Evolutionary conservation across 2,797 vertebrate genomes (phyloP), one percentile per base, ranked within the genome.

Genomic region (Lithobates pipiens): DNA sequence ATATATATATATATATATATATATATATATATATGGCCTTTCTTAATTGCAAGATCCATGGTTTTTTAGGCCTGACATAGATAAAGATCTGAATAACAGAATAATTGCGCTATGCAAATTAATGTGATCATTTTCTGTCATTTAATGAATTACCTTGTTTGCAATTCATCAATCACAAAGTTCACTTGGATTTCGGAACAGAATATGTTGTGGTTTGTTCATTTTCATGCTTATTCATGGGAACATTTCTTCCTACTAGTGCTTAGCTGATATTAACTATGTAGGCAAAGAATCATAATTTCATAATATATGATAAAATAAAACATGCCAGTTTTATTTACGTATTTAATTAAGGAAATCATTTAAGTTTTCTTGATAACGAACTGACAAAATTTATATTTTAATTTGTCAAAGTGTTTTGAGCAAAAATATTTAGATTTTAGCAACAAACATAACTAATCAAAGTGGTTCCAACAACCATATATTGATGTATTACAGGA

Each of bases 31-130:
- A 7, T 44, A 29, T 44, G 88, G 80, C 0, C 16, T 88, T 91
- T 88, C 90, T 94, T 91, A 88, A 90, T 93, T 91, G 90, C 85
- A 78, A 88, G 91, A 86, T 91, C 91, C 92, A 93, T 89, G 89
- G 94, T 95, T 95, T 95, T 94, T 94, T 94, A 94, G 67, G 67
- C 92, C 92, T 93, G 95, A 94, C 93, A 93, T 94, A 94, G 95
- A 96, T 94, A 94, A 95, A 95, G 78, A 94, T 93, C 94, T 93
- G 93, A 94, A 94, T 94, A 93, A 92, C 92, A 94, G 95, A 95
- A 95, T 96, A 95, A 96, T 96, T 95, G 96, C 94, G 91, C 93
- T 95, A 96, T 96, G 95, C 94, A 96, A 96, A 96, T 96, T 92
- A 93, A 80, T 91, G 91, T 93, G 94, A 94, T 95, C 94, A 94